Percentiles rank a stretch among this genome's conserved stretches.
Conservation (phyloP, 2,888 invertebrate species). For the Drosophila ezoana region DNA sequence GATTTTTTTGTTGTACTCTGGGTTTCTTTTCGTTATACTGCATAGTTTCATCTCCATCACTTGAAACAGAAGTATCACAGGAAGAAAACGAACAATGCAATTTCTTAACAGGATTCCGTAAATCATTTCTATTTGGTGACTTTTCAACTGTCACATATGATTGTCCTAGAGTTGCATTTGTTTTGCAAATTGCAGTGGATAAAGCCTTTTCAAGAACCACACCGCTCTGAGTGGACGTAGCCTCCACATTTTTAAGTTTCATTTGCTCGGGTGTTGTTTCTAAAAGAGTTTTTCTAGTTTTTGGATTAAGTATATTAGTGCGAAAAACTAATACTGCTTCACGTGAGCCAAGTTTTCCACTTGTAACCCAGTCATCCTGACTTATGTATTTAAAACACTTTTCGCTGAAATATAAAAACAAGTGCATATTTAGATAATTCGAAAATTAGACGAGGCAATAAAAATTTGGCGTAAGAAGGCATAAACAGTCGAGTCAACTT, state of each 20-base stretch:
- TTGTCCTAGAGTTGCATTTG: constrained; percentile 34
- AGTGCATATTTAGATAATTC: neutral
- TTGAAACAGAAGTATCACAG: constrained; percentile 83
- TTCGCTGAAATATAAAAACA: constrained; percentile 32
- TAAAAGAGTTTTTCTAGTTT: constrained; percentile 57
- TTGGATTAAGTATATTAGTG: constrained; percentile 86
- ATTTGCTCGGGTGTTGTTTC: constrained; percentile 27
- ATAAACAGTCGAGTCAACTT: no score
- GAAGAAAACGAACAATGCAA: constrained; percentile 73
- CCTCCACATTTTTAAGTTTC: constrained; percentile 43
- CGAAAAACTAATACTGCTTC: constrained; percentile 89
- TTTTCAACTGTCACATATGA: constrained; percentile 43
- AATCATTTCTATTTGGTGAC: constrained; percentile 14
- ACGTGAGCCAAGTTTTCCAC: constrained; percentile 88
- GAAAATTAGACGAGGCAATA: no score
- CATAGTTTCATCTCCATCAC: constrained; percentile 77
- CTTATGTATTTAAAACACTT: constrained; percentile 30
- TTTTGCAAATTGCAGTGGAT: constrained; percentile 28
- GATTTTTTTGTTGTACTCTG: constrained; percentile 34
- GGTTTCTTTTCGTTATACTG: constrained; percentile 40
- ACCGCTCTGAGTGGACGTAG: constrained; percentile 3
- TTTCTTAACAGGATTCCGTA: constrained; percentile 45
- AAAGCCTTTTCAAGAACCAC: constrained; percentile 9
- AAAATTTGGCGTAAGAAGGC: no score
- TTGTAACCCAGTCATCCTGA: constrained; percentile 86